Conservation (phyloP, 2,888 invertebrate genomes). For the Endotricha flammealis region DNA sequence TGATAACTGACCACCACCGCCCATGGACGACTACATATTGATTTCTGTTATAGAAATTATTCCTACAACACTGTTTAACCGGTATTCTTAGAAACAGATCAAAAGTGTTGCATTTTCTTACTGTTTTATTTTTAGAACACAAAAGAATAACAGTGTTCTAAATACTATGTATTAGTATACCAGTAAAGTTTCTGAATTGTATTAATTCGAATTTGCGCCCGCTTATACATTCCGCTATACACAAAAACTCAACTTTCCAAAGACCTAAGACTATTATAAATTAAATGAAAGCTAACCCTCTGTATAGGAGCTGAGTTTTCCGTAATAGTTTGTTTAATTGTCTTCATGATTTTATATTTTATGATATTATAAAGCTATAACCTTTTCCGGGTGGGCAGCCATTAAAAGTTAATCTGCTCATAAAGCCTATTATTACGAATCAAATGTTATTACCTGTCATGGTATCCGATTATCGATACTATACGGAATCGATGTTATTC, state of each 20-base stretch:
- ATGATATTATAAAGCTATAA: neutral
- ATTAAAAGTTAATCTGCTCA: neutral
- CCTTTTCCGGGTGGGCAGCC: neutral
- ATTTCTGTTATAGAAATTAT: too few species aligned
- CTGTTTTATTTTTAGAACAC: too few species aligned
- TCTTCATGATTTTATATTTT: neutral
- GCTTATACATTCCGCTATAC: constrained; percentile 9
- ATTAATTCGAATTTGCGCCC: too few species aligned
- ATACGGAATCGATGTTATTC: neutral
- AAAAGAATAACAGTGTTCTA: too few species aligned
- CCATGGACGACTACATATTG: too few species aligned
- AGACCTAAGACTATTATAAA: neutral
- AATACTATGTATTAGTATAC: too few species aligned
- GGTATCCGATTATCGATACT: neutral
- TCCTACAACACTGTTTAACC: too few species aligned
- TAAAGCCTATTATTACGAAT: neutral
- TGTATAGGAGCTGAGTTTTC: neutral
- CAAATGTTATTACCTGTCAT: neutral
- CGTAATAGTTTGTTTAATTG: neutral
- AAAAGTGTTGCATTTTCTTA: too few species aligned
- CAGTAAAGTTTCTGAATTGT: too few species aligned
- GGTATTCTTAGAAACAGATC: too few species aligned
- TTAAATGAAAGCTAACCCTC: neutral
- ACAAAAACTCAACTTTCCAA: too few species aligned
- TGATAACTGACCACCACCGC: too few species aligned